Evolutionary conservation across 1,140 invertebrate genomes (phyloP).

Genomic region (Mya arenaria): DNA sequence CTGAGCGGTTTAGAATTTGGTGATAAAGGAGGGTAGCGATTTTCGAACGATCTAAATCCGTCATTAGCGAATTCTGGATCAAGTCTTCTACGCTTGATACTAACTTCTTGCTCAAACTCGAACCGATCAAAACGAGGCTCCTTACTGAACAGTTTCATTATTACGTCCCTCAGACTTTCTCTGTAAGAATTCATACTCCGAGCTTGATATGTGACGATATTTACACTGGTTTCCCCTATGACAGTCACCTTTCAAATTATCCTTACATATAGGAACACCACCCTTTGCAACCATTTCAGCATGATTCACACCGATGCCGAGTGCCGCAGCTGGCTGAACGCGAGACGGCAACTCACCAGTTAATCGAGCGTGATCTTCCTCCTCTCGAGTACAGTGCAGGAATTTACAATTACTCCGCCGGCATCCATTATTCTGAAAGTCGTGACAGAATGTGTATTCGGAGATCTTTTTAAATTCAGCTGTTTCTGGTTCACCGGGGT

Average conservation of each 20-base stretch:
- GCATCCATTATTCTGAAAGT: slow-evolving; percentile 88
- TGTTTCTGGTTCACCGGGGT: slow-evolving; percentile 71
- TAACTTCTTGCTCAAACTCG: slow-evolving; percentile 58
- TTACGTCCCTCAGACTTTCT: slow-evolving; percentile 60
- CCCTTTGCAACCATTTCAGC: slow-evolving; percentile 69
- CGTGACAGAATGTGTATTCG: slow-evolving; percentile 89
- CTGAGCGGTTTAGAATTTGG: slow-evolving; percentile 63
- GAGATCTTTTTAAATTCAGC: slow-evolving; percentile 76
- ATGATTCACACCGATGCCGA: slow-evolving; percentile 67
- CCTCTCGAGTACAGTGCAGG: slow-evolving; percentile 89
- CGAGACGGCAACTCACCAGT: slow-evolving; percentile 76
- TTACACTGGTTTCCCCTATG: slow-evolving; percentile 82
- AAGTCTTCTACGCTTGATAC: slow-evolving; percentile 64
- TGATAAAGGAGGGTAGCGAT: slow-evolving; percentile 56
- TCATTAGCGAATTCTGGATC: slow-evolving; percentile 62
- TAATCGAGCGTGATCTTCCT: slow-evolving; percentile 88
- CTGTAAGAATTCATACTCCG: slow-evolving; percentile 68
- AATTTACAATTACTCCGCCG: slow-evolving; percentile 86
- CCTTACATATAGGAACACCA: slow-evolving; percentile 87
- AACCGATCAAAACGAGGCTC: slow-evolving; percentile 71
- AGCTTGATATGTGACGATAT: slow-evolving; percentile 72
- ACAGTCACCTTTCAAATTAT: slow-evolving; percentile 89
- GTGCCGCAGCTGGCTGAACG: slow-evolving; percentile 73
- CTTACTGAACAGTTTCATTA: slow-evolving; percentile 17
- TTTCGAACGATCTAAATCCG: slow-evolving; percentile 61